Evolutionary conservation across 2,113 vertebrate species (phyloP).

Genomic region (Sitta europaea): DNA sequence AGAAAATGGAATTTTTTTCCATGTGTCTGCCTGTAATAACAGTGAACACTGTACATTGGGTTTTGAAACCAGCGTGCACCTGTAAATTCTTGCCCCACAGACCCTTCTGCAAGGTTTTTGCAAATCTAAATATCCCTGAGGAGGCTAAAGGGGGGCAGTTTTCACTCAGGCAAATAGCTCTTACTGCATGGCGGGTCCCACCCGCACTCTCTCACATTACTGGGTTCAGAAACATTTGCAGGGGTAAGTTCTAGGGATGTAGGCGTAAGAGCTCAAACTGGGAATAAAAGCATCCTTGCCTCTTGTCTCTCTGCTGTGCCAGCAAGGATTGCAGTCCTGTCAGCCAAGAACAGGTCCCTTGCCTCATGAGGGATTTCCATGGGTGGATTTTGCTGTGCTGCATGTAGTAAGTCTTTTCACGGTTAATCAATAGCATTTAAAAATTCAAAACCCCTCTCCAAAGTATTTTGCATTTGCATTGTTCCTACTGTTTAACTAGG

Average conservation of each 20-base stretch:
- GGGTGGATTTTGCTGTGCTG: not conserved
- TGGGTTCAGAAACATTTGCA: not conserved
- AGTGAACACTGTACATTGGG: not conserved
- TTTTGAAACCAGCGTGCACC: not conserved
- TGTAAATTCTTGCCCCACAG: not conserved
- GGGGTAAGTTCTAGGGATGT: not conserved
- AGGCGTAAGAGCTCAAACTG: not conserved
- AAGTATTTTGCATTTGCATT: conserved; percentile 21
- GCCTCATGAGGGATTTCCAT: not conserved
- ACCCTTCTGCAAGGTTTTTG: not conserved
- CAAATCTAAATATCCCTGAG: not conserved
- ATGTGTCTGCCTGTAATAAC: not conserved
- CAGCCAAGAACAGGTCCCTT: not conserved
- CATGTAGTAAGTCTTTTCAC: not conserved
- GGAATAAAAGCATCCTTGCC: not conserved
- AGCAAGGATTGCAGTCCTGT: not conserved
- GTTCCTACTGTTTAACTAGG: not conserved
- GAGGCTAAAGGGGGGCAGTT: not conserved
- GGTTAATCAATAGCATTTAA: not conserved
- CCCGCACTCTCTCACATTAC: not conserved
- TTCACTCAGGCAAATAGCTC: not conserved
- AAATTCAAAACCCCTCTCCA: not conserved
- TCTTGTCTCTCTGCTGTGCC: not conserved
- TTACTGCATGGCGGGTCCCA: not conserved
- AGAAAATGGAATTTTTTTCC: conserved; percentile 32